Evolutionary conservation across 2,797 vertebrate species (phyloP), one percentile per base, ranked within the genome.

Genomic region (Coregonus sp.): DNA sequence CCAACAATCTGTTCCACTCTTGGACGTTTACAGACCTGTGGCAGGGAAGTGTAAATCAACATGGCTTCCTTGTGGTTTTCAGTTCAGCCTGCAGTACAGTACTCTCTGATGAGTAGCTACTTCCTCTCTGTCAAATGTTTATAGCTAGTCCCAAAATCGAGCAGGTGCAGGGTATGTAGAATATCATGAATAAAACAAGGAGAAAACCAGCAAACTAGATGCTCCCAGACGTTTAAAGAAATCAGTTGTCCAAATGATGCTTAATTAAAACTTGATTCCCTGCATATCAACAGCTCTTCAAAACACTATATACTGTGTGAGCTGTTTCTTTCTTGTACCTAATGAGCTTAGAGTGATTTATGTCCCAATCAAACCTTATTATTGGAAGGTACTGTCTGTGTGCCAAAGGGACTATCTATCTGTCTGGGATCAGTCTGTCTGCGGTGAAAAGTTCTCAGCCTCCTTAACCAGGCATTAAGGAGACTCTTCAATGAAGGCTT

Each of bases 401-500:
- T 69, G 75, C 81, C 81, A 77, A 81, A 82, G 84, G 72, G 86
- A 90, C 86, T 86, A 78, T 88, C 85, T 72, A 81, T 86, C 84
- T 87, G 86, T 37, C 18, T 20, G n/a, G 25, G 12, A 50, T 72
- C 47, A 54, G 85, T 61, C 59, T 61, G 82, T 81, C 25, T 1
- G n/a, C 78, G 88, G 85, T 90, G 91, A 88, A 88, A 89, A 90
- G 86, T 84, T 69, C 16, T 40, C 67, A 40, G 33, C 7, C 16
- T 3, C n/a, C 54, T 56, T 56, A 54, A 56, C 54, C 54, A 84
- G 78, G 90, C 89, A 91, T 92, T 90, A 91, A 89, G 85, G 77
- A 87, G 88, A 85, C 77, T 84, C 89, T 90, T 91, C 84, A 92
- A 92, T 93, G 86, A 90, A 90, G 86, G 87, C 81, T 76, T 87